Evolutionary conservation across 2,113 vertebrate species (phyloP).

Genomic region (Hoplias malabaricus): DNA sequence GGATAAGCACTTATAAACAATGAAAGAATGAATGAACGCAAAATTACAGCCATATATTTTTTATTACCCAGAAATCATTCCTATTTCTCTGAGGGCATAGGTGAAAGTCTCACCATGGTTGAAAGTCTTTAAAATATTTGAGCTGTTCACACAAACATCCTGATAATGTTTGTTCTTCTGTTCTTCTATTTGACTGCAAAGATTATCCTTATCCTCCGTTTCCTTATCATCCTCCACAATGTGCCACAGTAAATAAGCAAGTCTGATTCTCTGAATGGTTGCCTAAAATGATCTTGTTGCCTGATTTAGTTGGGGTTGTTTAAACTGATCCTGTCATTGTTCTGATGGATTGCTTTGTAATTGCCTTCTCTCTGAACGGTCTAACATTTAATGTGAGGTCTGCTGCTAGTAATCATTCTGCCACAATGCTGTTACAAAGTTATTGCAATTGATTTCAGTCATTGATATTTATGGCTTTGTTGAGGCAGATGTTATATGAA

Average conservation of each 20-base stretch:
- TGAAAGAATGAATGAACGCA: too few species aligned
- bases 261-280: not conserved
- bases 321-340: not conserved
- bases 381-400: not conserved
- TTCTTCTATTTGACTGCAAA: not conserved
- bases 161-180: too few species aligned
- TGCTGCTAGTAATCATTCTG: not conserved
- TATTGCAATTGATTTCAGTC: not conserved
- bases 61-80: too few species aligned
- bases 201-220: not conserved
- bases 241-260: not conserved
- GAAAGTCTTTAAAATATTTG: not conserved
- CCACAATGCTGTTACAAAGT: not conserved
- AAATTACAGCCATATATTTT: too few species aligned
- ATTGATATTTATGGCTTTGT: not conserved
- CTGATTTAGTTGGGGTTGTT: not conserved
- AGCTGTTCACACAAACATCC: not conserved
- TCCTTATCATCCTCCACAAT: not conserved
- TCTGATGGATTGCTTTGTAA: not conserved
- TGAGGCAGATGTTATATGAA: not conserved
- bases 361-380: not conserved
- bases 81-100: too few species aligned
- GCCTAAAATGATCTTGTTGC: not conserved
- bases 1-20: too few species aligned
- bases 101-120: too few species aligned